Conservation (phyloP, 2,888 invertebrate genomes). For the Scaptomyza polygonia region DNA sequence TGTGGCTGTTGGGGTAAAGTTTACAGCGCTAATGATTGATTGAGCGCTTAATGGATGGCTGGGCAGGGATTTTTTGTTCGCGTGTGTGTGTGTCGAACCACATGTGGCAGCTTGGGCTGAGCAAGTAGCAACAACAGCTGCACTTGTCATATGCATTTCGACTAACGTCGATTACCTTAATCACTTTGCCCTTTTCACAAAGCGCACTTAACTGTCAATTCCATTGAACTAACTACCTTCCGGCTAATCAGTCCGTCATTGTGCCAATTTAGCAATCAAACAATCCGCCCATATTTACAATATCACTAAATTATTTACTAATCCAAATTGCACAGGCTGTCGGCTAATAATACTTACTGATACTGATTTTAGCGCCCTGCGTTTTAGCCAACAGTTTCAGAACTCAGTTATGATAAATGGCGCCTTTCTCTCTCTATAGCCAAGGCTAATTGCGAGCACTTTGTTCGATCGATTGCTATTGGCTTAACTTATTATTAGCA, state of each 20-base stretch:
- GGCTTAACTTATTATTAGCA: constrained; percentile 18
- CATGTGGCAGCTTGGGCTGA: constrained; percentile 18
- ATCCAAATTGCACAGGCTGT: constrained; percentile 28
- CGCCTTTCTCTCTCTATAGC: neutral
- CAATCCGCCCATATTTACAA: constrained; percentile 19
- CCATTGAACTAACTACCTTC: constrained; percentile 38
- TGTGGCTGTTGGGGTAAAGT: constrained; percentile 30
- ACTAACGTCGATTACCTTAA: constrained; percentile 69
- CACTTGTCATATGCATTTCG: constrained; percentile 75
- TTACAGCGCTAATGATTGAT: constrained; percentile 72
- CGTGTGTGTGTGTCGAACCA: constrained; percentile 1
- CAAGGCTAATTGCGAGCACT: constrained; percentile 7
- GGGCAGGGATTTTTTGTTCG: constrained; percentile 27
- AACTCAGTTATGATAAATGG: constrained; percentile 12
- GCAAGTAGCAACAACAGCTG: constrained; percentile 70
- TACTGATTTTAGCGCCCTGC: constrained; percentile 13
- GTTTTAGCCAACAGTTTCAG: neutral
- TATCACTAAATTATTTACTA: constrained; percentile 51
- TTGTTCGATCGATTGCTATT: neutral
- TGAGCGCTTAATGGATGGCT: constrained; percentile 72
- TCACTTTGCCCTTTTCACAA: constrained; percentile 72
- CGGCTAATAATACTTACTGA: too few relatives aligned
- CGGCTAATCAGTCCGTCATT: constrained; percentile 32
- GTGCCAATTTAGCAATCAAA: constrained; percentile 26
- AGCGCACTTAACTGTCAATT: constrained; percentile 42